Evolutionary conservation across 2,797 vertebrate species (phyloP).

Genomic region (Poecilia gillii): DNA sequence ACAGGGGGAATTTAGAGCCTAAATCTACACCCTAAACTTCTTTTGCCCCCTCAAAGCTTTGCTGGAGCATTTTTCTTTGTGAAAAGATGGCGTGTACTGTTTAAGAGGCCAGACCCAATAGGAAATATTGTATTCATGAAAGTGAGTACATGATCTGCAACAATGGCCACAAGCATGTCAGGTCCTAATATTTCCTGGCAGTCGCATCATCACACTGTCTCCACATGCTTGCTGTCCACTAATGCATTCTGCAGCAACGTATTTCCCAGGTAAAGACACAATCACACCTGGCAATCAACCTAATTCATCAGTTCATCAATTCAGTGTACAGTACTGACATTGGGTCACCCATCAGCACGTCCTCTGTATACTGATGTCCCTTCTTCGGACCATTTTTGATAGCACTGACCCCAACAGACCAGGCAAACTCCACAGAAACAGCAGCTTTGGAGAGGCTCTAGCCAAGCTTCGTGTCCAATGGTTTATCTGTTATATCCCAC

Average conservation of each 20-base stretch:
- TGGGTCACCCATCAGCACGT: neutral
- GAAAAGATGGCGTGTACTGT: neutral
- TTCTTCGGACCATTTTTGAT: neutral
- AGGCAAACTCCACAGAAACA: neutral
- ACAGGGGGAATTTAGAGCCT: neutral
- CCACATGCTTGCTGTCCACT: neutral
- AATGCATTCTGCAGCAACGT: neutral
- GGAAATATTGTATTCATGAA: neutral
- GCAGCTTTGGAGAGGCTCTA: neutral
- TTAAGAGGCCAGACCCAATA: neutral
- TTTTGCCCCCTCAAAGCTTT: neutral
- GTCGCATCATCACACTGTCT: neutral
- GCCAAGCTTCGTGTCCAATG: neutral
- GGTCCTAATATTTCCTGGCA: neutral
- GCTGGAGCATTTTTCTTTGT: neutral
- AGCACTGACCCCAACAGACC: neutral
- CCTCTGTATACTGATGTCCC: neutral
- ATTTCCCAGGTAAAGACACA: neutral
- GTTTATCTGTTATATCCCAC: neutral
- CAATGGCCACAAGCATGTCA: neutral
- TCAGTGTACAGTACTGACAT: neutral
- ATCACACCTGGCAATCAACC: neutral
- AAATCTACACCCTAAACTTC: neutral
- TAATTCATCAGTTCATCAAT: neutral
- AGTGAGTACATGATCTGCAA: neutral